These are phyloP conservation scores for Pseudoips prasinana DNA, from an alignment of 2,888 invertebrate genomes.

Conservation along the genomic window DNA sequence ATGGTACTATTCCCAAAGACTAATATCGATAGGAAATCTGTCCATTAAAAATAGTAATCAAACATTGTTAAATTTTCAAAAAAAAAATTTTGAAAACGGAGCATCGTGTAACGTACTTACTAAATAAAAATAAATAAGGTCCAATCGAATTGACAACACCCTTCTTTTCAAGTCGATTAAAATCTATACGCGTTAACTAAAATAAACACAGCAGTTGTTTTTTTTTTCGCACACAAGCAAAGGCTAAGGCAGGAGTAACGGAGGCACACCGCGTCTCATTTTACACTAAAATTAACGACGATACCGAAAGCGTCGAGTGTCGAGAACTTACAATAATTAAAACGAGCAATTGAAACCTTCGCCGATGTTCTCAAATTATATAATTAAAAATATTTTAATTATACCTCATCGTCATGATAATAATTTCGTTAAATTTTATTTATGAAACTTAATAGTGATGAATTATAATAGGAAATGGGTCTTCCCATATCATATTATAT, in stretches of 20 bases:
- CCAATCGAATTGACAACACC: no score
- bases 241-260: constrained; percentile 16
- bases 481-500: no score
- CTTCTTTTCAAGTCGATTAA: no score
- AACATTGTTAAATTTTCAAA: no score
- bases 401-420: constrained; percentile 42
- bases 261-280: constrained; percentile 42
- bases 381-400: constrained; percentile 66
- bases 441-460: constrained; percentile 32
- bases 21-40: no score
- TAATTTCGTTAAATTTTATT: constrained; percentile 35
- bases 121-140: no score
- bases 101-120: no score
- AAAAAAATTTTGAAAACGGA: no score
- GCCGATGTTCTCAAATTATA: constrained; percentile 59
- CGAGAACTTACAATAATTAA: constrained; percentile 63
- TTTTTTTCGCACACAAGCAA: constrained; percentile 31
- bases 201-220: neutral
- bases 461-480: neutral
- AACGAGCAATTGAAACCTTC: constrained; percentile 58
- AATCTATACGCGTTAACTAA: no score
- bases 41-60: no score
- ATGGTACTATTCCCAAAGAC: no score
- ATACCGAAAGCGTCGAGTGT: constrained; percentile 52
- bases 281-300: constrained; percentile 62